Evolutionary conservation across 2,797 vertebrate species (phyloP), one percentile per base, ranked within the genome.

Genomic region (Pseudochromis fuscus): DNA sequence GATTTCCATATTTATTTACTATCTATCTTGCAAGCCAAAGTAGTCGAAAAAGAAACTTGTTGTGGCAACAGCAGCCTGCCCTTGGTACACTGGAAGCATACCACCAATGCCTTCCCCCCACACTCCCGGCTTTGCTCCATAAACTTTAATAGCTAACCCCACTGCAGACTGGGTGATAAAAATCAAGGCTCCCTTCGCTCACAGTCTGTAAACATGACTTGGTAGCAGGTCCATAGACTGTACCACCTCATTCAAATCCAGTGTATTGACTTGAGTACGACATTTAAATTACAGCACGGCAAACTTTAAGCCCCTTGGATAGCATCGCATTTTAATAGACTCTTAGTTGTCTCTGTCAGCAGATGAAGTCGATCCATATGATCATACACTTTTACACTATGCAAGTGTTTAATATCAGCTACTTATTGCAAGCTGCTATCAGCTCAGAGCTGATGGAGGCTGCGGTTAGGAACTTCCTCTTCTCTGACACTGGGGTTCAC

Each of bases 91-190:
- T 82, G 75, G 37, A 76, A 68, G 64, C 69, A 55, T 61, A 40
- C 40, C 44, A 40, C 51, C 21, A 3, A 57, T 30, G 51, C 28
- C 67, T 57, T 12, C n/a, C 64, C 21, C 57, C 62, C 64, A 35
- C 76, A 40, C 79, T 66, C 67, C 74, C 52, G 24, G 75, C 67
- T 86, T 75, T 83, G 87, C 73, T 86, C 68, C 82, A 89, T 93
- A 92, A 91, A 91, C 71, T 89, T 90, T 93, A 85, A 93, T 75
- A 63, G 73, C 73, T 82, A 86, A 89, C 72, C 87, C 77, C 75
- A 77, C 82, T 86, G 86, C 86, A 89, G 75, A 88, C 74, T 60
- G 30, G 81, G 83, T 79, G 81, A 88, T 89, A 89, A 87, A 90
- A 90, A 88, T 84, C 84, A 88, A 92, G 87, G 84, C 79, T 85